phyloP scores from a whole-genome alignment of 92 coral and sea anemone species.

The Parazoanthus atlanticus region DNA sequence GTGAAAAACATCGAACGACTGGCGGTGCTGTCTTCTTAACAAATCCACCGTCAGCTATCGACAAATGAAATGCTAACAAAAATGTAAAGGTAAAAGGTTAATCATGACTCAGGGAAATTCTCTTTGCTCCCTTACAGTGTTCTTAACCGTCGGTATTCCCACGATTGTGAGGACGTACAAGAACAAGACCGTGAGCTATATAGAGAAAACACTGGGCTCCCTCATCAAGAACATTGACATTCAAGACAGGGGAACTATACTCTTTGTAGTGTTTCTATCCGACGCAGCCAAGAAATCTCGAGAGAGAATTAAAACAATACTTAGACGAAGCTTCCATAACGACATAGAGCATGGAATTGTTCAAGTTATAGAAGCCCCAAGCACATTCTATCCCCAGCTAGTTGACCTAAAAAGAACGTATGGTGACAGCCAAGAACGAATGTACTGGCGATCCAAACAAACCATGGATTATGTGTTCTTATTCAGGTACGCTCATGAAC shows the following conservation, averaged over 20 bases:
- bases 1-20: too few relatives aligned
- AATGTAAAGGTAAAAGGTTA: too few relatives aligned
- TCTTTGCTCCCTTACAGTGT: constrained; percentile 51
- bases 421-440: constrained; percentile 66
- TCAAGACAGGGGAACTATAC: constrained; percentile 44
- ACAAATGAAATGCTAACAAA: too few relatives aligned
- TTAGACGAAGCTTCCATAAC: constrained; percentile 51
- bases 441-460: constrained; percentile 97
- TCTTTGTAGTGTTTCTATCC: constrained; percentile 84
- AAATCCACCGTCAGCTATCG: too few relatives aligned
- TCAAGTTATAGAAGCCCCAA: constrained; percentile 85
- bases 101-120: not conserved
- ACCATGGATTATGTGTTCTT: constrained; percentile 84
- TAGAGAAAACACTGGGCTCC: constrained; percentile 63
- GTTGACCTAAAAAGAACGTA: constrained; percentile 63
- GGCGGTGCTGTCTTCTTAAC: too few relatives aligned
- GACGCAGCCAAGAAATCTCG: constrained; percentile 68
- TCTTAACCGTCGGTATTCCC: constrained; percentile 89
- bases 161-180: constrained; percentile 70
- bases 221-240: constrained; percentile 55
- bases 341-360: constrained; percentile 69
- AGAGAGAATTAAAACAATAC: constrained; percentile 42
- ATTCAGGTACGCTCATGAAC: constrained; percentile 71
- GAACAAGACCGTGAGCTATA: constrained; percentile 68
- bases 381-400: constrained; percentile 75